These are phyloP conservation scores for Peromyscus maniculatus DNA, from an alignment of 2,113 vertebrate species.

Conservation along the genomic window DNA sequence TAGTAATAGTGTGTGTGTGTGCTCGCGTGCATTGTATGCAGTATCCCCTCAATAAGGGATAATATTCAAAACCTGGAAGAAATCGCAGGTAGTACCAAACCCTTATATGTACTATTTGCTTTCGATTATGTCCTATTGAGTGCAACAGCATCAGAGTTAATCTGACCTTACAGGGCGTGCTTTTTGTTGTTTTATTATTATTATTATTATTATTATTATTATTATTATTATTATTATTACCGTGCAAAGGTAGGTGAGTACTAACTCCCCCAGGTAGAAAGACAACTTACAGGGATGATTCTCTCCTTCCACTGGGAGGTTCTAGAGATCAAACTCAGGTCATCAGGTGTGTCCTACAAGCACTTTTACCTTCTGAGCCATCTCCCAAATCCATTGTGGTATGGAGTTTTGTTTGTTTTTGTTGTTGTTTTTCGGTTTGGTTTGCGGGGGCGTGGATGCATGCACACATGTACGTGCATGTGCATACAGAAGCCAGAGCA, in stretches of 20 bases:
- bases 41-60: neutral
- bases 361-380: neutral
- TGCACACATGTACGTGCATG: neutral
- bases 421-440: neutral
- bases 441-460: neutral
- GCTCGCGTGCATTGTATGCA: neutral
- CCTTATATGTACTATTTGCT: neutral
- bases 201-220: neutral
- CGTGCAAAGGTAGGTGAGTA: neutral
- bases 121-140: neutral
- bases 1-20: neutral
- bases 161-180: neutral
- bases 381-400: neutral
- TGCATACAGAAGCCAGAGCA: neutral
- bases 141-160: neutral
- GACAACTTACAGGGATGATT: neutral
- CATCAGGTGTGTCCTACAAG: neutral
- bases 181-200: neutral
- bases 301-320: neutral
- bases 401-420: neutral
- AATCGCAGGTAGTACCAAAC: neutral
- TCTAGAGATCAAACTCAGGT: neutral
- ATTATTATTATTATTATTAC: neutral
- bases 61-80: neutral
- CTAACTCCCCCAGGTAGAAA: neutral